Conservation (phyloP, 2,888 invertebrate genomes). For the Desoria tigrina region DNA sequence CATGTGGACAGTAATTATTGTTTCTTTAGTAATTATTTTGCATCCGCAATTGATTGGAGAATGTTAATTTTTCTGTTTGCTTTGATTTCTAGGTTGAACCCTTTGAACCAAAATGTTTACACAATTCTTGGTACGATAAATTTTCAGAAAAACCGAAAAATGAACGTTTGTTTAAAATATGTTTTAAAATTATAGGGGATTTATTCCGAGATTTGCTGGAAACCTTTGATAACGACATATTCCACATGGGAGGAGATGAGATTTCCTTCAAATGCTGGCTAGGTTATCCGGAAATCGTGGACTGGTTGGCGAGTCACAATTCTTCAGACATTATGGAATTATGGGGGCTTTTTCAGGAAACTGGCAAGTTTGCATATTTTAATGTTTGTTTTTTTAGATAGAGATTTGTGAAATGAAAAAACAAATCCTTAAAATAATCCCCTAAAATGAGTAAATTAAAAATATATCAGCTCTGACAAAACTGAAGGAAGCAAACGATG, state of each 20-base stretch:
- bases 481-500: slow-evolving; percentile 43
- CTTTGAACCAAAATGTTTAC: slow-evolving; percentile 71
- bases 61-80: neutral
- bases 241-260: slow-evolving; percentile 88
- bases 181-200: slow-evolving; percentile 31
- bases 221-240: slow-evolving; percentile 71
- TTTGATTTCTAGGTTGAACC: slow-evolving; percentile 63
- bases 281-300: slow-evolving; percentile 65
- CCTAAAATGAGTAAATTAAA: too few species aligned
- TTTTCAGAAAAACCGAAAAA: too few species aligned
- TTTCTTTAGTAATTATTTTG: too few species aligned
- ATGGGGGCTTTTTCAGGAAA: slow-evolving; percentile 53
- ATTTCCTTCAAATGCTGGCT: slow-evolving; percentile 79
- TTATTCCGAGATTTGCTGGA: slow-evolving; percentile 74
- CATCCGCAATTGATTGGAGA: too few species aligned
- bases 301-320: slow-evolving; percentile 57
- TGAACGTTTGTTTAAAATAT: too few species aligned
- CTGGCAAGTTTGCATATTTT: slow-evolving; percentile 56
- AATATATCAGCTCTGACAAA: slow-evolving; percentile 33
- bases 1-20: slow-evolving; percentile 64
- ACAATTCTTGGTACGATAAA: slow-evolving; percentile 57
- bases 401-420: too few species aligned
- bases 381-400: neutral
- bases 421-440: too few species aligned
- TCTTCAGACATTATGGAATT: slow-evolving; percentile 58